A percentile compares a stretch with the other conserved stretches of the same genome.
Conservation (phyloP, 1,140 invertebrate species). For the Musca domestica region DNA sequence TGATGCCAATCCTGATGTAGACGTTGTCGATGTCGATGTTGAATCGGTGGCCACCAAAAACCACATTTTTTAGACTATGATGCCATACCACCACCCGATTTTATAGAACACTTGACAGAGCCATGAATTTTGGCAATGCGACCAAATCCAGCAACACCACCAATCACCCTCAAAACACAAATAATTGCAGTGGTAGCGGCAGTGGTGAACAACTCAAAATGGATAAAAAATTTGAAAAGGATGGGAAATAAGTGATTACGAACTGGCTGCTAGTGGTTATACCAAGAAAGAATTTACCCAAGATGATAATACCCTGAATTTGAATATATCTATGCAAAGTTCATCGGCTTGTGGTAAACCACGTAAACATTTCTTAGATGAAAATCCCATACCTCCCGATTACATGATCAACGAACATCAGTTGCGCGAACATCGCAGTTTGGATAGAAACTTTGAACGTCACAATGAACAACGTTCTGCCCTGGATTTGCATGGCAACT, state of each 20-base stretch:
- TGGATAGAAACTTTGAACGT: constrained; percentile 50
- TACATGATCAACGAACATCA: constrained; percentile 47
- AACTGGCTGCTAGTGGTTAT: constrained; percentile 50
- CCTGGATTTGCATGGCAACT: constrained; percentile 3
- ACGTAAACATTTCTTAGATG: constrained; percentile 49
- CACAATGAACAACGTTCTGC: constrained; percentile 38
- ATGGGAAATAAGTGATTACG: constrained; percentile 53
- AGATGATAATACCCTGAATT: constrained; percentile 49
- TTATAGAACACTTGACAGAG: constrained; percentile 45
- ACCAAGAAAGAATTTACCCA: constrained; percentile 52
- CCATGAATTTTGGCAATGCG: constrained; percentile 18
- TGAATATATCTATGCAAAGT: neutral
- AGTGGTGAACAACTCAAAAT: constrained; percentile 47
- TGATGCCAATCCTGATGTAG: constrained; percentile 22
- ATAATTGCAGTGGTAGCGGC: neutral
- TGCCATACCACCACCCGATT: constrained; percentile 57
- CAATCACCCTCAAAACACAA: neutral
- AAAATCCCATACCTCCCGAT: constrained; percentile 52
- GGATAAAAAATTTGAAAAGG: constrained; percentile 51
- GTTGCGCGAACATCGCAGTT: constrained; percentile 46
- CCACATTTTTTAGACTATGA: constrained; percentile 63
- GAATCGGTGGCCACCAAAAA: constrained; percentile 53
- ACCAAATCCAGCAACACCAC: neutral
- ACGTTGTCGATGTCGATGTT: constrained; percentile 31
- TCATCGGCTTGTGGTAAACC: neutral